Conservation (phyloP, 2,797 vertebrate genomes). For the Danio albolineatus region DNA sequence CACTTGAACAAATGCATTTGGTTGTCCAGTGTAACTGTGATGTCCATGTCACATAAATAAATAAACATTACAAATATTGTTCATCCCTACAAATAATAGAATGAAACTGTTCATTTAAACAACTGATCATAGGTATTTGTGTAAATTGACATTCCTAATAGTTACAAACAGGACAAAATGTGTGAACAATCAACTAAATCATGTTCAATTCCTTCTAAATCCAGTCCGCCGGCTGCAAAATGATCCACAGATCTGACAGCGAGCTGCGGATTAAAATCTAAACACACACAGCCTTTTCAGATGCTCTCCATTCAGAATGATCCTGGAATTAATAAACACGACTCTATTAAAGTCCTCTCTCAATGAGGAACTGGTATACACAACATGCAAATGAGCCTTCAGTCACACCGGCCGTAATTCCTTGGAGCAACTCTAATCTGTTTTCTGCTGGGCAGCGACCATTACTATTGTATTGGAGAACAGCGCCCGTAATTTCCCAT, state of each 20-base stretch:
- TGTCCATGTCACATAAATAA: no score
- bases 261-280: constrained; percentile 44
- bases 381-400: constrained; percentile 50
- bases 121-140: no score
- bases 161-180: not conserved
- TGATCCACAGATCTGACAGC: constrained; percentile 4
- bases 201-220: not conserved
- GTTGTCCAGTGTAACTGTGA: no score
- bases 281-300: constrained; percentile 30
- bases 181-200: constrained; percentile 7
- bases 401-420: constrained; percentile 34
- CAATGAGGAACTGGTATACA: constrained; percentile 46
- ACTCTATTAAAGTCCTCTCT: constrained; percentile 45
- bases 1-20: no score
- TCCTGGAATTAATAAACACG: constrained; percentile 43
- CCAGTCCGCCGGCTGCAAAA: not conserved
- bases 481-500: constrained; percentile 63
- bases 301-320: constrained; percentile 25
- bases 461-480: constrained; percentile 63
- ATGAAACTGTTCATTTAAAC: no score
- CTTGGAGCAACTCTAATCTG: constrained; percentile 47
- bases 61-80: no score
- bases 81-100: no score
- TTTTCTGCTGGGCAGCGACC: constrained; percentile 57
- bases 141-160: no score